Evolutionary conservation across 2,113 vertebrate species (phyloP).

Genomic region (Typhlomys cinereus): DNA sequence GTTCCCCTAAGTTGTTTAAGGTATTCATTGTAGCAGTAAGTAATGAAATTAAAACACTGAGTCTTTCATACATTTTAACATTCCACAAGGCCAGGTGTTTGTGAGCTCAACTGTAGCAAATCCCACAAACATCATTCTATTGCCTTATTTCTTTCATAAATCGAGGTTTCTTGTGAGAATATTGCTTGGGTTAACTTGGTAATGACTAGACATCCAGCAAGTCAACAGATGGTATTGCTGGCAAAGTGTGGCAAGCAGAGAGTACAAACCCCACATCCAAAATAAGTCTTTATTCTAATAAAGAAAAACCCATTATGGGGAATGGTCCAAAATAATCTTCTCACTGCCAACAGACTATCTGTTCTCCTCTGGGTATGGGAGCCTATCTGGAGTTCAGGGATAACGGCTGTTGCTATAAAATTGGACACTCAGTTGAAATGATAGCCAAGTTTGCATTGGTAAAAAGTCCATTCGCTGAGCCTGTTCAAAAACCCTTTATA

Average conservation of each 20-base stretch:
- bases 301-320: slow-evolving; percentile 19
- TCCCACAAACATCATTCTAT: background rate
- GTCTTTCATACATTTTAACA: background rate
- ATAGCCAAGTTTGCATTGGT: background rate
- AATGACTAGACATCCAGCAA: slow-evolving; percentile 34
- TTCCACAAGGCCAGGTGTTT: background rate
- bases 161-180: slow-evolving; percentile 36
- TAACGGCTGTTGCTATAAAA: background rate
- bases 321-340: slow-evolving; percentile 63
- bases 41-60: too few relatives aligned
- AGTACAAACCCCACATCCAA: slow-evolving; percentile 25
- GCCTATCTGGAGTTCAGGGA: background rate
- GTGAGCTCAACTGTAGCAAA: background rate
- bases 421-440: background rate
- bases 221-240: slow-evolving; percentile 66
- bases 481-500: background rate
- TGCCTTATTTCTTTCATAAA: slow-evolving; percentile 1
- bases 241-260: slow-evolving; percentile 40
- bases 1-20: too few relatives aligned
- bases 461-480: background rate
- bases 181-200: slow-evolving; percentile 52
- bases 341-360: slow-evolving; percentile 62
- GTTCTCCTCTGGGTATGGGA: background rate
- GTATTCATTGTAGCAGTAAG: too few relatives aligned
- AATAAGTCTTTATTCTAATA: slow-evolving; percentile 58